Base-by-base conservation (phyloP, 2,888 invertebrate genomes). In the Taphrorychus bicolor region DNA sequence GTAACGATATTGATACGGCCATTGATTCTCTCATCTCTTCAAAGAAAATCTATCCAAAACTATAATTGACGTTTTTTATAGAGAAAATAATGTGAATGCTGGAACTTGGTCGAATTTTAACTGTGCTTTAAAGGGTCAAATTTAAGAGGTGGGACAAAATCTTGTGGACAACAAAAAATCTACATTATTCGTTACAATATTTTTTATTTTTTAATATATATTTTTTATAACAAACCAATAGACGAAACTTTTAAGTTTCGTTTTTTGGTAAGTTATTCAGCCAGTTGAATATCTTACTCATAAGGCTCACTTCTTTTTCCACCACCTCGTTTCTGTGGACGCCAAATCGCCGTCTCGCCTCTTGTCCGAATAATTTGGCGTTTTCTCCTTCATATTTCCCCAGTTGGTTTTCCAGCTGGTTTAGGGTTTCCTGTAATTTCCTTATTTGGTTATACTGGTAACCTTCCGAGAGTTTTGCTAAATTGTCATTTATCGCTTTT, bases 271-370 rank as follows among this genome's bases (percentile, higher is more conserved):
- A 66, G 42, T 66, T 71, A 41, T 73, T 75, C 66, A 78, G 73
- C 73, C 76, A 77, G 11, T 61, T 64, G n/a, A 77, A 64, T 17
- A 77, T 48, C 62, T 72, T 74, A 57, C 71, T 73, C 2, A 74
- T 66, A 21, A 78, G 58, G 48, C 71, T 74, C 5, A 77, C 72
- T 65, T 75, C 72, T 52, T 73, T 65, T 56, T 72, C 66, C 0
- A 76, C 69, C 21, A 73, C 64, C 14, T 72, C 63, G 14, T 72
- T 67, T n/a, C 72, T 72, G 18, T 71, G 63, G 14, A 63, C 70
- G 14, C 71, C 71, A 11, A 70, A 63, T 19, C 76, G 56, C 32
- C 66, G 59, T 11, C 71, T 65, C 2, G 74, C 71, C 51, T 74
- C 73, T 58, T 75, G 70, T 17, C 71, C 64, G 11, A 76, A 54